Base-by-base conservation (phyloP, 2,113 vertebrate species). In the Axis porcinus region DNA sequence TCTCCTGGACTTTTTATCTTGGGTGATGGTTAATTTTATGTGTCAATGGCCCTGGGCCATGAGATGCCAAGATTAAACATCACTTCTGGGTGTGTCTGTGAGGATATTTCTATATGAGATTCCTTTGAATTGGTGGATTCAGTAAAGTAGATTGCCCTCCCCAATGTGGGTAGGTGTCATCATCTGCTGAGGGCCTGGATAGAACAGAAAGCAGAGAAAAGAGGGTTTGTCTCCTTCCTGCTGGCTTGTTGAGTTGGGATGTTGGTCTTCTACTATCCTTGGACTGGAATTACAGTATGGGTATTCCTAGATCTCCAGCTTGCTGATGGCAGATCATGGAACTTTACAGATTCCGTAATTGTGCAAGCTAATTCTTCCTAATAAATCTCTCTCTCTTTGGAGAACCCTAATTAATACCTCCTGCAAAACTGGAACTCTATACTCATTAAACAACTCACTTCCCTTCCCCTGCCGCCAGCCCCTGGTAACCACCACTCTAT, bases 401-500 rank as follows among this genome's bases (percentile, higher is more conserved):
- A 93, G n/a, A 92, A 67, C 12, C 17, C 79, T 89, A 79, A 70
- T 43, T 55, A n/a, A 62, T 23, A 74, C 25, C 70, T 95, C 4
- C 33, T 86, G 10, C 14, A 52, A 81, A 86, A 78, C 27, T 74
- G 47, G 82, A 78, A 57, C 12, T 43, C 19, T 55, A 4, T 89
- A 62, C 10, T 10, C 67, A 64, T 91, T 54, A 54, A 47, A 57
- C 21, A 88, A 52, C 28, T 21, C 10, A 16, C 40, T 64, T 43
- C 1, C 9, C 10, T n/a, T n/a, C 30, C 2, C 7, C 21, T 1
- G 12, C 6, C 9, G 21, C 33, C 13, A 40, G 19, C 0, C 25
- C 13, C 28, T 74, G 23, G 54, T 55, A 67, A 64, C 36, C 25
- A 76, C 4, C 6, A 25, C 50, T 79, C 17, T 30, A 19, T n/a